These are phyloP conservation scores for Uropsilus gracilis DNA, from an alignment of 2,113 vertebrate genomes.

Conservation along the genomic window DNA sequence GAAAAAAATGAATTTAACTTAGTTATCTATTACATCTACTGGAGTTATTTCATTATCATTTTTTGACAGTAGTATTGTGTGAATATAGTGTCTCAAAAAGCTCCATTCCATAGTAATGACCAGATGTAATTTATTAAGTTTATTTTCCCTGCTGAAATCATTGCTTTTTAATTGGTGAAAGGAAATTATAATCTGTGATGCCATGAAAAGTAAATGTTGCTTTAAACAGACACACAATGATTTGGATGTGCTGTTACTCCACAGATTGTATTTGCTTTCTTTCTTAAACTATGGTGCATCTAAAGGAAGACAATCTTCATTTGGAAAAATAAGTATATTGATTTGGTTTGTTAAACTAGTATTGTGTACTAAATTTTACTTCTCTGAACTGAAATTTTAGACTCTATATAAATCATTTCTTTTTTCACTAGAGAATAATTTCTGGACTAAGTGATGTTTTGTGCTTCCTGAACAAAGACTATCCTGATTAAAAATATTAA, in stretches of 20 bases:
- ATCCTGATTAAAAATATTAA: background rate
- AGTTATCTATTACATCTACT: background rate
- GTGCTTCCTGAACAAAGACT: background rate
- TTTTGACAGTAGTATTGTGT: background rate
- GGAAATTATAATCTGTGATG: background rate
- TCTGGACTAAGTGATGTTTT: background rate
- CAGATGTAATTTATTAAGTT: background rate
- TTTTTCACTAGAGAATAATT: background rate
- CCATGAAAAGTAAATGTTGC: background rate
- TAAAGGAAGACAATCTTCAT: background rate
- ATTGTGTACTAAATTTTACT: background rate
- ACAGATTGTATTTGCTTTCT: background rate
- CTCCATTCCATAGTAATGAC: background rate
- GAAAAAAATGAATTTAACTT: background rate
- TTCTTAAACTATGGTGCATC: background rate
- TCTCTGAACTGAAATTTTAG: background rate
- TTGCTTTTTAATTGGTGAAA: too few relatives aligned
- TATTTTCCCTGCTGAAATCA: too few relatives aligned
- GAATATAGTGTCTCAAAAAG: background rate
- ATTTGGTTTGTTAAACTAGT: background rate
- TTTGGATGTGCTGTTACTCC: background rate
- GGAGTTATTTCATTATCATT: background rate
- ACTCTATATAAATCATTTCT: background rate
- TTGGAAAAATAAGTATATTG: background rate
- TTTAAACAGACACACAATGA: background rate